These are phyloP conservation scores for Sylvicola cinctus DNA, from an alignment of 2,888 invertebrate species.

Conservation along the genomic window DNA sequence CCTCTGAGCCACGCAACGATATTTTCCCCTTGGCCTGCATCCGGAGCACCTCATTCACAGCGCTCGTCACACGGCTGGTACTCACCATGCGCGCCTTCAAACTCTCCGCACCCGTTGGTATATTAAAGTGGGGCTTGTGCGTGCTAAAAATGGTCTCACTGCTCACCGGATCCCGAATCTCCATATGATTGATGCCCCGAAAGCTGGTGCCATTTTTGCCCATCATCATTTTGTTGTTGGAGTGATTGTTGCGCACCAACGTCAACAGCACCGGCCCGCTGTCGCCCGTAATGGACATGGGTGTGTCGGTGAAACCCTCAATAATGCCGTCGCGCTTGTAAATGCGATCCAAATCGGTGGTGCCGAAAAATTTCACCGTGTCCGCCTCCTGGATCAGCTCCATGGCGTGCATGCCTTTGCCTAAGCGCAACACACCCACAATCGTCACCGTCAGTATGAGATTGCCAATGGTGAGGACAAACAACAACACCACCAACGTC, in stretches of 20 bases:
- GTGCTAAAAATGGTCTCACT: slow-evolving; percentile 54
- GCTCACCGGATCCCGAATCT: slow-evolving; percentile 41
- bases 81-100: slow-evolving; percentile 43
- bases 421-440: slow-evolving; percentile 56
- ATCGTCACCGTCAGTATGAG: slow-evolving; percentile 61
- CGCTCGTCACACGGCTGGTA: slow-evolving; percentile 52
- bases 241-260: slow-evolving; percentile 19
- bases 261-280: neutral
- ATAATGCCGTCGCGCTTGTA: slow-evolving; percentile 49
- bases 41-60: slow-evolving; percentile 41
- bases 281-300: slow-evolving; percentile 27
- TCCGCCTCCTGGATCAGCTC: slow-evolving; percentile 57
- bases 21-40: slow-evolving; percentile 48
- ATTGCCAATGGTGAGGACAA: slow-evolving; percentile 58
- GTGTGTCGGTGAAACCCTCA: slow-evolving; percentile 33
- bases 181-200: slow-evolving; percentile 44
- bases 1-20: slow-evolving; percentile 59
- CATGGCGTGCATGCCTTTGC: slow-evolving; percentile 67
- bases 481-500: slow-evolving; percentile 48
- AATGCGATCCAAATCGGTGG: slow-evolving; percentile 55
- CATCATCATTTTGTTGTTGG: slow-evolving; percentile 29
- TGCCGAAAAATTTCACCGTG: slow-evolving; percentile 57
- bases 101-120: slow-evolving; percentile 44
- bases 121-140: slow-evolving; percentile 44
- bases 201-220: slow-evolving; percentile 46